Evolutionary conservation across 1,140 invertebrate species (phyloP), one percentile per base, ranked within the genome.

Genomic region (Venturia canescens): DNA sequence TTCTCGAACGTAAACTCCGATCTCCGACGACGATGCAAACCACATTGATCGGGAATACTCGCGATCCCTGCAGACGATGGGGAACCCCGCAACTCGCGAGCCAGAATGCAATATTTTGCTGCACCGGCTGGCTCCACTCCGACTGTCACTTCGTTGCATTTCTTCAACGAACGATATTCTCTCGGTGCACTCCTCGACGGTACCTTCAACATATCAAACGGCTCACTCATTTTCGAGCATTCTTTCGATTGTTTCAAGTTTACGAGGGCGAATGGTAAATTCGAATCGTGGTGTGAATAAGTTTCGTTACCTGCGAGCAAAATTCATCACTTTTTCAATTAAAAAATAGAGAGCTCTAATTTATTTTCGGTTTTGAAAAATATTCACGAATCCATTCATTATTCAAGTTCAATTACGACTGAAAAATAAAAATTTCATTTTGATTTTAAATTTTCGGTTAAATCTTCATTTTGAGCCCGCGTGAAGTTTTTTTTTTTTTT

Each of bases 91-190:
- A 89, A 80, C 77, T 91, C 88, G 16, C 86, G 87, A 6, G 89
- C 90, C 11, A 88, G 74, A 66, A 89, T 83, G 81, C 90, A 91
- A 57, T 91, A 91, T 60, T 89, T 90, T 0, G 88, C 87, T 15
- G 86, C 85, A 15, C 90, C 87, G 4, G 85, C 87, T 15, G 91
- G 83, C 38, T 91, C 89, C 9, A 91, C 84, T 0, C 86, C 88
- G 50, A 91, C 83, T 16, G 90, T 90, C 1, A 91, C 89, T 63
- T 90, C 88, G 71, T 85, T 83, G 75, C 90, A 91, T 23, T 83
- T 90, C 74, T 86, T 84, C 16, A 88, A 71, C 0, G 87, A 89
- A 29, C 88, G 82, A 79, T 90, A 90, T 57, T 91, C 90, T 15
- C 88, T 86, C 6, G 89, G 89, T 7, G 82, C 31, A n/a, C 79